Percentiles rank a stretch among this genome's conserved stretches.
Conservation (phyloP, 1,140 invertebrate genomes). For the Dryas iulia region DNA sequence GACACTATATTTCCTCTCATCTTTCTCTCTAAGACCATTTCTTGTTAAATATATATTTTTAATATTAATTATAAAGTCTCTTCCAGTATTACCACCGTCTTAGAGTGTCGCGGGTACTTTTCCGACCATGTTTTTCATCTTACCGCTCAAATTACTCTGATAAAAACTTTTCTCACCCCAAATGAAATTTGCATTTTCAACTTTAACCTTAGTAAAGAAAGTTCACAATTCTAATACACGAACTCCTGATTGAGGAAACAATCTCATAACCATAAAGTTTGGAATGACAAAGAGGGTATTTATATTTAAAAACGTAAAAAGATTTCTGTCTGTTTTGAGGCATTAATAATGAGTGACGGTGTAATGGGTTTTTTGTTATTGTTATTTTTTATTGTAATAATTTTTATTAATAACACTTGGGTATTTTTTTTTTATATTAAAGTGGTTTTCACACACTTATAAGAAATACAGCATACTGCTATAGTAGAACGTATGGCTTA, state of each 20-base stretch:
- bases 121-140: slow-evolving; percentile 46
- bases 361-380: slow-evolving; percentile 11
- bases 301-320: slow-evolving; percentile 33
- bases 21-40: too few species aligned
- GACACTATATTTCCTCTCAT: background rate
- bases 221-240: slow-evolving; percentile 33
- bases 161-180: slow-evolving; percentile 42
- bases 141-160: slow-evolving; percentile 45
- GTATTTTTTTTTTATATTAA: too few species aligned
- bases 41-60: too few species aligned
- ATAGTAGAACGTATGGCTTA: too few species aligned
- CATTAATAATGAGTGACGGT: slow-evolving; percentile 21
- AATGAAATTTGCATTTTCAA: slow-evolving; percentile 44
- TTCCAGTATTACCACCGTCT: background rate
- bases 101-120: slow-evolving; percentile 22
- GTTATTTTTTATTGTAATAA: background rate
- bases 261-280: slow-evolving; percentile 40
- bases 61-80: too few species aligned
- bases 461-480: too few species aligned
- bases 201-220: slow-evolving; percentile 43
- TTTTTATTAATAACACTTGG: background rate
- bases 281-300: slow-evolving; percentile 32
- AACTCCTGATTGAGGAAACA: slow-evolving; percentile 44
- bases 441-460: too few species aligned
- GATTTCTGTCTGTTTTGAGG: slow-evolving; percentile 19